Evolutionary conservation across 2,113 vertebrate species (phyloP).

Genomic region (Gallinago undulata): DNA sequence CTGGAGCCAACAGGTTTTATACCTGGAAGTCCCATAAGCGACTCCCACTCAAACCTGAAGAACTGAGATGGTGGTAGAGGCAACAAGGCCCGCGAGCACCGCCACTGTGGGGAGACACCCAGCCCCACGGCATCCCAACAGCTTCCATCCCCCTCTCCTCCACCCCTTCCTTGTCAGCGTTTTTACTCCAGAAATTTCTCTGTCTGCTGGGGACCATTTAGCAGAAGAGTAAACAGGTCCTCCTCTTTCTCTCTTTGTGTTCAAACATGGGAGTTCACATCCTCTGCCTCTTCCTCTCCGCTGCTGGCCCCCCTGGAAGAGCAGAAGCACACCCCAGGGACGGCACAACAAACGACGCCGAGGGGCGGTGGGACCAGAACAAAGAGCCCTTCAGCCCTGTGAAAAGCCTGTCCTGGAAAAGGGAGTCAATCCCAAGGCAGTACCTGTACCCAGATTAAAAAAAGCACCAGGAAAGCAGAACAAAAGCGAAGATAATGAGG

Average conservation of each 20-base stretch:
- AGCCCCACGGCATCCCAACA: neutral
- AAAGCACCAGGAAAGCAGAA: slow-evolving; percentile 46
- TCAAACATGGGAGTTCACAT: slow-evolving; percentile 42
- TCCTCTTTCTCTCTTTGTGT: slow-evolving; percentile 33
- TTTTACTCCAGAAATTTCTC: neutral
- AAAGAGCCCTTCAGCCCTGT: slow-evolving; percentile 50
- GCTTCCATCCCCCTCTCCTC: neutral
- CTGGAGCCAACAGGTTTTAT: neutral
- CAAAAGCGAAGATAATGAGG: neutral
- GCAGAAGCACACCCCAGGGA: slow-evolving; percentile 59
- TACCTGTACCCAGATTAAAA: slow-evolving; percentile 22
- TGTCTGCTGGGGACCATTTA: neutral
- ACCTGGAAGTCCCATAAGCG: neutral
- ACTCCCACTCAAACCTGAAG: neutral
- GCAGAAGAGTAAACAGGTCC: neutral
- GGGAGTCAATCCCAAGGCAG: slow-evolving; percentile 65
- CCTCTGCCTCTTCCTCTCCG: slow-evolving; percentile 58
- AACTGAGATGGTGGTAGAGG: accelerated
- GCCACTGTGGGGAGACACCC: neutral
- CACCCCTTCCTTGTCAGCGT: neutral
- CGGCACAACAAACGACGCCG: neutral
- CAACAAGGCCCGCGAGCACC: neutral
- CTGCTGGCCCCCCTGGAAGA: slow-evolving; percentile 53
- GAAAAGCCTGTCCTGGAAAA: slow-evolving; percentile 59
- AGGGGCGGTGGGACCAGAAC: slow-evolving; percentile 60